A percentile compares a stretch with the other conserved stretches of the same genome.
These are phyloP conservation scores for Charina bottae DNA, from an alignment of 2,113 vertebrate species.

Conservation along the genomic window DNA sequence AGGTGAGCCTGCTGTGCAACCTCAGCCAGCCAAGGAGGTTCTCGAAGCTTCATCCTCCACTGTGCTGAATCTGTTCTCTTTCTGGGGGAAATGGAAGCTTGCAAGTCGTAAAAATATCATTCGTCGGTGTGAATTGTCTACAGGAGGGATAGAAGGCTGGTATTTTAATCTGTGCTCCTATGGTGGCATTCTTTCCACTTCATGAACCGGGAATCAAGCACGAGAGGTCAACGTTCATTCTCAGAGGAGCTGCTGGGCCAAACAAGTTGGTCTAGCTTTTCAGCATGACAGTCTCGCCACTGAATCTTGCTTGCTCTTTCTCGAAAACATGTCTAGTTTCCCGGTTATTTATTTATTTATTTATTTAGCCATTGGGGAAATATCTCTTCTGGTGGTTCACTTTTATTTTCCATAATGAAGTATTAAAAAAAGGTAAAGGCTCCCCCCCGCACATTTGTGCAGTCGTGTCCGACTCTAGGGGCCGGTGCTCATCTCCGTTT, in stretches of 20 bases:
- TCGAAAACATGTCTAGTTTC: neutral
- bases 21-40: neutral
- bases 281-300: neutral
- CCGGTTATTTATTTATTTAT: neutral
- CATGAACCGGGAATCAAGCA: neutral
- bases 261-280: neutral
- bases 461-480: no score
- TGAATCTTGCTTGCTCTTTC: neutral
- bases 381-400: neutral
- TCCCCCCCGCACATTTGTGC: no score
- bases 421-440: no score
- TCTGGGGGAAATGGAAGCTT: fast-evolving
- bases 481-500: no score
- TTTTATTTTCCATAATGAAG: neutral
- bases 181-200: neutral
- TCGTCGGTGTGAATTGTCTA: neutral
- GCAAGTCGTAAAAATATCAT: neutral
- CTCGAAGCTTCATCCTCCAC: neutral
- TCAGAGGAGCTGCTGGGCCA: neutral
- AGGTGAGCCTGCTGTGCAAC: neutral
- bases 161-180: neutral
- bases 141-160: neutral
- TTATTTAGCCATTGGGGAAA: neutral
- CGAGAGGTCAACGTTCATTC: neutral
- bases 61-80: neutral